Conservation (phyloP, 2,113 vertebrate species). For the Sus scrofa region DNA sequence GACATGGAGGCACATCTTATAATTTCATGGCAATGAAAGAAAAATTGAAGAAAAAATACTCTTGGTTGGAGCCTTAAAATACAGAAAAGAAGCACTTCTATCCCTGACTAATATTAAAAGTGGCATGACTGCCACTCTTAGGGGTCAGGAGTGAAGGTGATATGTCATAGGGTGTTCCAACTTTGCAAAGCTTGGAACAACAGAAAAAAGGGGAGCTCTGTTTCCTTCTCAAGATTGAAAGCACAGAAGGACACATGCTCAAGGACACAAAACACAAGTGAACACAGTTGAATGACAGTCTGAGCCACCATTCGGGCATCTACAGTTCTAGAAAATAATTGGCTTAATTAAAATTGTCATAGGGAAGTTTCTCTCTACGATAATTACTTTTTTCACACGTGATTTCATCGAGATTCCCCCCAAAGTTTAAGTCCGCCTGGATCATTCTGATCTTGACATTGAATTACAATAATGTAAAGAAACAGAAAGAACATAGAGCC, state of each 20-base stretch:
- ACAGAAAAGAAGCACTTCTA: neutral
- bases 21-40: conserved; percentile 19
- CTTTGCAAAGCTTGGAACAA: neutral
- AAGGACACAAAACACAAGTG: conserved; percentile 29
- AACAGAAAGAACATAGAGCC: neutral
- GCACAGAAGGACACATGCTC: neutral
- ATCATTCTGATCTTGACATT: conserved; percentile 64
- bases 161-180: neutral
- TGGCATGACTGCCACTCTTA: neutral
- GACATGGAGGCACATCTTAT: neutral
- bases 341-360: conserved; percentile 70
- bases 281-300: neutral
- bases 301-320: neutral
- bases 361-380: conserved; percentile 39
- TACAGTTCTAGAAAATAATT: conserved; percentile 44
- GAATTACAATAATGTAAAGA: conserved; percentile 42
- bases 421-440: neutral
- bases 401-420: conserved; percentile 43
- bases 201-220: neutral
- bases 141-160: neutral
- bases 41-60: neutral
- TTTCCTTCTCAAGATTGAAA: neutral
- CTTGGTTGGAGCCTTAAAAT: neutral
- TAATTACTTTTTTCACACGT: conserved; percentile 50
- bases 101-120: neutral